These are phyloP conservation scores for Phania funesta DNA, from an alignment of 2,888 invertebrate genomes.

Conservation along the genomic window DNA sequence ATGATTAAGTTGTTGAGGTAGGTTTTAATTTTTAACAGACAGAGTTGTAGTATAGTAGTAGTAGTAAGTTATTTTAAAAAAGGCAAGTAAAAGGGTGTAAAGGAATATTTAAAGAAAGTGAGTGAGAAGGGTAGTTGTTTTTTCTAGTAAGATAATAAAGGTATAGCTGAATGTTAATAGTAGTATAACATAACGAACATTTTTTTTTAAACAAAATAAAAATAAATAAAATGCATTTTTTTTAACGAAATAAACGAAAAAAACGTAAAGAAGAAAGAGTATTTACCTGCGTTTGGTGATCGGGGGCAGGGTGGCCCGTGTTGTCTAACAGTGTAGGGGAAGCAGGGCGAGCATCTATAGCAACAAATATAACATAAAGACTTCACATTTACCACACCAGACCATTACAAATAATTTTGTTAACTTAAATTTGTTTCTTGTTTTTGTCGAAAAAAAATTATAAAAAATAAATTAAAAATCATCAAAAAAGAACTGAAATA, in stretches of 20 bases:
- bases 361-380: slow-evolving; percentile 93
- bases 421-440: slow-evolving; percentile 53
- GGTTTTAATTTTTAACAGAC: slow-evolving; percentile 35
- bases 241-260: slow-evolving; percentile 35
- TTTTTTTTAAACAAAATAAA: slow-evolving; percentile 47
- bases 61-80: slow-evolving; percentile 27
- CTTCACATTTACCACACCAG: slow-evolving; percentile 82
- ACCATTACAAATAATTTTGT: slow-evolving; percentile 78
- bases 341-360: slow-evolving; percentile 94
- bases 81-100: slow-evolving; percentile 41
- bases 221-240: slow-evolving; percentile 58
- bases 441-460: slow-evolving; percentile 26
- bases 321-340: slow-evolving; percentile 93
- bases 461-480: slow-evolving; percentile 5
- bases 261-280: slow-evolving; percentile 78
- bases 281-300: slow-evolving; percentile 87
- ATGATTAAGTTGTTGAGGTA: slow-evolving; percentile 28
- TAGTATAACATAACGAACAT: slow-evolving; percentile 46
- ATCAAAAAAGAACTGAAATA: slow-evolving; percentile 4
- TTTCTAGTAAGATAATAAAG: slow-evolving; percentile 7
- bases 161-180: slow-evolving; percentile 39
- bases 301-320: slow-evolving; percentile 89
- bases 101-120: slow-evolving; percentile 21
- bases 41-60: slow-evolving; percentile 47
- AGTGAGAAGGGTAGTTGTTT: background rate